Evolutionary conservation across 64 coral and sea anemone genomes (phyloP), one percentile per base, ranked within the genome.

Genomic region (Montipora foliosa): DNA sequence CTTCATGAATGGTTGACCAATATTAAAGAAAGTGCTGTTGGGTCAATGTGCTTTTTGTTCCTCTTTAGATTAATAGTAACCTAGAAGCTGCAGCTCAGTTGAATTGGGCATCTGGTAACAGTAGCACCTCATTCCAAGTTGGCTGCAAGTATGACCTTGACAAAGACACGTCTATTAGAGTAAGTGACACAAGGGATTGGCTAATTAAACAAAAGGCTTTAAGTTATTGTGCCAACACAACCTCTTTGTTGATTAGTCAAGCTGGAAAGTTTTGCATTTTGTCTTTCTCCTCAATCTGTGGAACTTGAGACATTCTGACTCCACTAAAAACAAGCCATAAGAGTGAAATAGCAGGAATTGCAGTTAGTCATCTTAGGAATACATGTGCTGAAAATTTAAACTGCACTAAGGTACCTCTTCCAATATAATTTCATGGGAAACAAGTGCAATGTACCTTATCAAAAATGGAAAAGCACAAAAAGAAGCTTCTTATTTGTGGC

Each of bases 121-220:
- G 95, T 17, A 99, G 88, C 90, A 96, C 95, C 0, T 59, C 95
- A 79, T 99, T 99, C 89, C 98, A 99, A 76, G 95, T 94, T 94
- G 98, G 98, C 84, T 96, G 95, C 78, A 99, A 99, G 80, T 99
- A 99, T 87, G 92, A 96, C 74, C 51, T 99, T 77, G 98, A 99
- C 59, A 91, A 91, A 22, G 94, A 96, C 50, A 89, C 95, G 74
- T 81, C 89, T 75, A 44, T 99, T 88, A 96, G 95, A 89, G 98
- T 99, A 58, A 94, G 97, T 47, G 21, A 77, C 17, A 9, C 17
- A 9, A 29, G 0, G 1, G 10, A 57, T 8, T 8, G 6, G 11
- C 11, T 57, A 57, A 37, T 37, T 37, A 37, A 37, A 37, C 37
- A 37, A 37, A 37, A 37, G 37, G 37, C 37, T 37, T 37, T 37